Base-by-base conservation (phyloP, 2,888 invertebrate species). In the Diachrysia chrysitis region DNA sequence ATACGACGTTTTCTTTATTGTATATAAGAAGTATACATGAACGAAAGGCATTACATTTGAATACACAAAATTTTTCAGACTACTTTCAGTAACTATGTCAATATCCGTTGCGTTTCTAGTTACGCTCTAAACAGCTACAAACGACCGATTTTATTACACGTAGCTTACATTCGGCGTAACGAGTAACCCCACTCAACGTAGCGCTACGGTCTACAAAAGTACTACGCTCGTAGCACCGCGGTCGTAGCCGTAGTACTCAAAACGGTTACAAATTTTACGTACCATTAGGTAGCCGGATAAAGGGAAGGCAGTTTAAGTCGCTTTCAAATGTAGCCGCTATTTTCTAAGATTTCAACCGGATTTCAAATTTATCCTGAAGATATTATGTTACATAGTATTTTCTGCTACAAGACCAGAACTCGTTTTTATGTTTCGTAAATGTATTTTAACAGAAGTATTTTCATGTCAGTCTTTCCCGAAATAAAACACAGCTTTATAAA, bases 221-320 rank as follows among this genome's bases (percentile, higher is more conserved):
- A 76, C 85, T 84, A 83, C 79, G 79, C 75, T 74, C 78, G 82
- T 81, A 82, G 82, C 78, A 75, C 71, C 79, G 65, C 78, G 71
- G 76, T 81, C 79, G 83, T 87, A 83, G 81, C 78, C 70, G 76
- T 82, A 83, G 83, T 81, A 83, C 85, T 86, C 75, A 81, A 85
- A 86, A 83, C 80, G 83, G 89, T 83, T 88, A 86, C 85, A 84
- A 86, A 86, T 88, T 87, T 87, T 81, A 87, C 87, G 85, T 82
- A 83, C 87, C 87, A 89, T 89, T 89, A 89, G 82, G 85, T 83
- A 78, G 62, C 78, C 78, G 82, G 78, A 84, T 84, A 82, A 83
- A 81, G 78, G 83, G 68, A 70, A 80, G 77, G 77, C 82, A 83
- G 83, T 86, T 85, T 79, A 77, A 84, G 73, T 81, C 76, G 79